These are phyloP conservation scores for Xiphias gladius DNA, from an alignment of 2,113 vertebrate species.

Conservation along the genomic window DNA sequence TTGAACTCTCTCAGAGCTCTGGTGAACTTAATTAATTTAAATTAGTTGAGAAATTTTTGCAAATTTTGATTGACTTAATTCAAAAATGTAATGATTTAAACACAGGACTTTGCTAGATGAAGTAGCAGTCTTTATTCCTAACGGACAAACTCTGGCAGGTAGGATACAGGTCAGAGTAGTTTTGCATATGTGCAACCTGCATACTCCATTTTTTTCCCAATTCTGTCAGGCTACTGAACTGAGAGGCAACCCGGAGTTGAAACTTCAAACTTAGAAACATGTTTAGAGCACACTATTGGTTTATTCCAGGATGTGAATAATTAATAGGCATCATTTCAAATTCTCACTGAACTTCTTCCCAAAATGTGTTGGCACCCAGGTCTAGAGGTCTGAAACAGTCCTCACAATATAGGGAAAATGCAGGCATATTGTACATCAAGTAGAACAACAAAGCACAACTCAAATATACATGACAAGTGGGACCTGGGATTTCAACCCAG, in stretches of 20 bases:
- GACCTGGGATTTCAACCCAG: constrained; percentile 59
- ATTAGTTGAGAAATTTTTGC: neutral
- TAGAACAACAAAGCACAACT: constrained; percentile 79
- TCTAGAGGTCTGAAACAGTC: constrained; percentile 80
- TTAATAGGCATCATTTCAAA: constrained; percentile 81
- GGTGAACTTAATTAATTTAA: constrained; percentile 22
- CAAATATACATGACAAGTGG: constrained; percentile 80
- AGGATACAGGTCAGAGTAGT: constrained; percentile 36
- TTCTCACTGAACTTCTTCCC: constrained; percentile 85
- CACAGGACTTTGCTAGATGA: constrained; percentile 12
- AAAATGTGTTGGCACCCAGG: constrained; percentile 81
- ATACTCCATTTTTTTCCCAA: constrained; percentile 34
- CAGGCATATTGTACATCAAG: constrained; percentile 75
- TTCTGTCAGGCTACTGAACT: constrained; percentile 27
- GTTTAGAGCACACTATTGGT: constrained; percentile 76
- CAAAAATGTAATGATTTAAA: neutral
- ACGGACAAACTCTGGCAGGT: constrained; percentile 30
- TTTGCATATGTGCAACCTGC: constrained; percentile 34
- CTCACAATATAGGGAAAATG: constrained; percentile 75
- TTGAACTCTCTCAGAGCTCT: constrained; percentile 11
- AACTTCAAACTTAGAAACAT: constrained; percentile 77
- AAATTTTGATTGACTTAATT: constrained; percentile 32
- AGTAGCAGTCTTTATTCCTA: constrained; percentile 21
- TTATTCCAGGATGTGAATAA: constrained; percentile 82
- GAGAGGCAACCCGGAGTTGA: constrained; percentile 53